Evolutionary conservation across 2,113 vertebrate species (phyloP), one percentile per base, ranked within the genome.

Genomic region (Oncorhynchus clarkii): DNA sequence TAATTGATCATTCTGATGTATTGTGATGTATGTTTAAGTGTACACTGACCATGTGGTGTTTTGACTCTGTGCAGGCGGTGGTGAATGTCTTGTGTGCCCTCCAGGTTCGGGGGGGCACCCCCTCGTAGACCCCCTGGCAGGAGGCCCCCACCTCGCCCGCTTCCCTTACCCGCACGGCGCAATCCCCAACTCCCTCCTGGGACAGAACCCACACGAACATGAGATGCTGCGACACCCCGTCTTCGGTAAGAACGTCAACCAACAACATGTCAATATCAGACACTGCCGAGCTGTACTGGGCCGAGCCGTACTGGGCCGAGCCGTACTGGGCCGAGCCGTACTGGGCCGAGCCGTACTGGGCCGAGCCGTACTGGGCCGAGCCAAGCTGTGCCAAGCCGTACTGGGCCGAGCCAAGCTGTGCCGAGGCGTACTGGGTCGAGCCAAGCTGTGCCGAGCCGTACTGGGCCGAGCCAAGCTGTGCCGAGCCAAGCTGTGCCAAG

Each of bases 191-290:
- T 89, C 97, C 26, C 93, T 99, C 88, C 94, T 99, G 69, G 95
- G 95, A 70, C 97, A 98, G 88, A 94, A 93, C 0, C 96, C 95
- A n/a, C 97, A 98, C 0, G 97, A 99, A 90, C 97, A 99, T 62
- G 97, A 99, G 93, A 98, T 99, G 97, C 95, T 99, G 49, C 95
- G 97, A 78, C 97, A 99, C 85, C 97, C 97, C 0, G 95, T 99
- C 68, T 99, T 99, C 7, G 97, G 97, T 99, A 89, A 89, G 95
- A 9, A 39, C n/a, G 11, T 20, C 73, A 0, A 13, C 60, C 49
- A 9, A 34, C 1, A 24, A 5, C 31, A 67, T 18, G n/a, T 4
- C 14, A 29, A 5, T 14, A 67, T 67, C 27, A 67, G 16, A 27
- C n/a, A 26, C 51, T 66, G 7, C 20, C 65, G 0, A 34, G 34